A percentile compares a stretch with the other conserved stretches of the same genome.
Evolutionary conservation across 2,113 vertebrate species (phyloP).

Genomic region (Tychaedon coryphoeus): DNA sequence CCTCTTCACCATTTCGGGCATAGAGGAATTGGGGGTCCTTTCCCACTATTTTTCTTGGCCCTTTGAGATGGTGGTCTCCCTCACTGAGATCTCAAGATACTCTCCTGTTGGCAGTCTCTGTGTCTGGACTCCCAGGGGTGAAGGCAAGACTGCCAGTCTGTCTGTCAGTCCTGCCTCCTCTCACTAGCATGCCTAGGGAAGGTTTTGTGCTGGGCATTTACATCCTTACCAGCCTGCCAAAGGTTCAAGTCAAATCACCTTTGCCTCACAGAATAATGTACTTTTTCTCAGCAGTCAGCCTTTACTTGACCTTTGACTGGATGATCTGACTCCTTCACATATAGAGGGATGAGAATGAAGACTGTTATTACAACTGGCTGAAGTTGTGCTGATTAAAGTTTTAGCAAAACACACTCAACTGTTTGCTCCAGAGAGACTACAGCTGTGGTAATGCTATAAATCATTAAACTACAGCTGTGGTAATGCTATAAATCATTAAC

Average conservation of each 20-base stretch:
- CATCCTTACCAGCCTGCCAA: not conserved
- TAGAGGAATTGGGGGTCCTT: not conserved
- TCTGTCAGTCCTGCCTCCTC: not conserved
- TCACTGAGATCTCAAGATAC: not conserved
- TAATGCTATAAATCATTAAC: constrained; percentile 14
- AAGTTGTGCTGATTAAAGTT: constrained; percentile 17
- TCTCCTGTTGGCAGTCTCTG: not conserved
- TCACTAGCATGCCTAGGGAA: not conserved
- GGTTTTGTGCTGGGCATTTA: not conserved
- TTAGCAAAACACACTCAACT: not conserved
- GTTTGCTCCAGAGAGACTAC: not conserved
- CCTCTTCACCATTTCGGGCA: accelerated
- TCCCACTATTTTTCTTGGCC: not conserved
- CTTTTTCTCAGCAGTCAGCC: not conserved
- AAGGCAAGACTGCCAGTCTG: not conserved
- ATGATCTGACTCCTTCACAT: not conserved
- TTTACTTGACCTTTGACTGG: not conserved
- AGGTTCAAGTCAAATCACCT: not conserved
- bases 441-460: not conserved
- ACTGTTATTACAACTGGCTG: not conserved
- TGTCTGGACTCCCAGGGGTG: not conserved
- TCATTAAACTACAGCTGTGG: constrained; percentile 9
- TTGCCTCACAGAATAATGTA: not conserved
- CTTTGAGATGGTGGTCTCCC: not conserved
- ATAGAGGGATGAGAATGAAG: not conserved